These are phyloP conservation scores for Dusona sp. DNA, from an alignment of 2,888 invertebrate species.

Conservation along the genomic window DNA sequence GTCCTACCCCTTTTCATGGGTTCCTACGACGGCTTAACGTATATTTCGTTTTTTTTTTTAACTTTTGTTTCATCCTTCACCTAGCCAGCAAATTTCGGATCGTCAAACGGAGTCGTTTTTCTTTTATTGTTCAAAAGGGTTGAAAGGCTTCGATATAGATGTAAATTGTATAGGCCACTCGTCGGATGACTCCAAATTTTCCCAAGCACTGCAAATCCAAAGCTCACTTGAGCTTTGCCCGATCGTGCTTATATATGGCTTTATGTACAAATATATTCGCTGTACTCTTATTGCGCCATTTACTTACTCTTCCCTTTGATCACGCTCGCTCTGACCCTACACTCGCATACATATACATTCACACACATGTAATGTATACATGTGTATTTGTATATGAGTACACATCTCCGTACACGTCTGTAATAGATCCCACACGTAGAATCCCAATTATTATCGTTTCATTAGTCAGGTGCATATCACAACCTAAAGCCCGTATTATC, in stretches of 20 bases:
- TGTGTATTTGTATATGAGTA: not conserved
- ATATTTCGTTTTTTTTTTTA: too few species aligned
- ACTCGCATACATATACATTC: not conserved
- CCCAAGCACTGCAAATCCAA: conserved; percentile 6
- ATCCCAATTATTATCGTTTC: conserved; percentile 66
- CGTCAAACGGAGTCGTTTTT: conserved; percentile 7
- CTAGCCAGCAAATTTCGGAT: not conserved
- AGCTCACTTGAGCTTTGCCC: conserved; percentile 42
- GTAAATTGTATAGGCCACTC: not conserved
- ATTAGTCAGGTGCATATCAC: conserved; percentile 58
- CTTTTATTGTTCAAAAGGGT: not conserved
- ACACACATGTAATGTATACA: not conserved
- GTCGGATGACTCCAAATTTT: conserved; percentile 23
- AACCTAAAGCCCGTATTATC: conserved; percentile 31
- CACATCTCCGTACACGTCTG: conserved; percentile 1
- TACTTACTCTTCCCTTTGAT: conserved; percentile 73
- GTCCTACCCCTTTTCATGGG: not conserved
- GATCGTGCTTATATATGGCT: conserved; percentile 32
- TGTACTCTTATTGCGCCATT: conserved; percentile 60
- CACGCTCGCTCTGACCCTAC: conserved; percentile 44
- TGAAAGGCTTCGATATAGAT: not conserved
- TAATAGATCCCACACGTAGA: conserved; percentile 43
- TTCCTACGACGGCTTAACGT: not conserved
- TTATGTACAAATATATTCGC: conserved; percentile 16
- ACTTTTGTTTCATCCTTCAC: not conserved